Conservation (phyloP, 2,888 invertebrate species). For the Ormyrus thymus region DNA sequence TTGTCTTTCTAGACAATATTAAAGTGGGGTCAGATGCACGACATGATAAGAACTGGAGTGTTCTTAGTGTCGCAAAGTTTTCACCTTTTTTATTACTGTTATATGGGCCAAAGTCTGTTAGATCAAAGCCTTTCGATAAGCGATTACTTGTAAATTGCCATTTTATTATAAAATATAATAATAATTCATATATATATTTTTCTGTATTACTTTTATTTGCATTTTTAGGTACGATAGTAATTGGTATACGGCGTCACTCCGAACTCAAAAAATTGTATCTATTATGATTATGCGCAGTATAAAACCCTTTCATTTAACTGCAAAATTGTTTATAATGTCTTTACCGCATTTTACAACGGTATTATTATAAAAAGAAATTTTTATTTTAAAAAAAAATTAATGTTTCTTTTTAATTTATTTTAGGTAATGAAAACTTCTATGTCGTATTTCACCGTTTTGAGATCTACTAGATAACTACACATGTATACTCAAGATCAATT, state of each 20-base stretch:
- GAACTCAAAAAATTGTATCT: constrained; percentile 42
- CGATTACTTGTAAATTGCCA: not conserved
- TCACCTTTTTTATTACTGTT: constrained; percentile 51
- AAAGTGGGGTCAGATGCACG: constrained; percentile 9
- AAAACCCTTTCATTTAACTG: constrained; percentile 47
- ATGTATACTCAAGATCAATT: no score
- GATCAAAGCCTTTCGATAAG: constrained; percentile 44
- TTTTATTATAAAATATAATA: not conserved
- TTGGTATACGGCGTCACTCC: constrained; percentile 43
- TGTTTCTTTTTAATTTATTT: constrained; percentile 19
- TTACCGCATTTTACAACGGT: constrained; percentile 52
- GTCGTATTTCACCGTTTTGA: constrained; percentile 52
- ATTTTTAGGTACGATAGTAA: constrained; percentile 39
- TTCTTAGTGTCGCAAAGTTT: constrained; percentile 44
- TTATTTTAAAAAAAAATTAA: constrained; percentile 3
- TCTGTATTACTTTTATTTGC: not conserved
- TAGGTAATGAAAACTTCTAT: constrained; percentile 48
- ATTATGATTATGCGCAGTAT: constrained; percentile 47
- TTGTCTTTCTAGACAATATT: constrained; percentile 32
- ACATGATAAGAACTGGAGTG: constrained; percentile 48
- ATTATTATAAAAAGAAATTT: not conserved
- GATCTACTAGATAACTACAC: constrained; percentile 26
- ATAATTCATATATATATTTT: not conserved
- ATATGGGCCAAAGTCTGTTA: constrained; percentile 51
- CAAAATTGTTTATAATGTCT: constrained; percentile 43